A percentile compares a stretch with the other conserved stretches of the same genome.
phyloP scores from a whole-genome alignment of 2,888 invertebrate genomes.

The Apamea sordens region DNA sequence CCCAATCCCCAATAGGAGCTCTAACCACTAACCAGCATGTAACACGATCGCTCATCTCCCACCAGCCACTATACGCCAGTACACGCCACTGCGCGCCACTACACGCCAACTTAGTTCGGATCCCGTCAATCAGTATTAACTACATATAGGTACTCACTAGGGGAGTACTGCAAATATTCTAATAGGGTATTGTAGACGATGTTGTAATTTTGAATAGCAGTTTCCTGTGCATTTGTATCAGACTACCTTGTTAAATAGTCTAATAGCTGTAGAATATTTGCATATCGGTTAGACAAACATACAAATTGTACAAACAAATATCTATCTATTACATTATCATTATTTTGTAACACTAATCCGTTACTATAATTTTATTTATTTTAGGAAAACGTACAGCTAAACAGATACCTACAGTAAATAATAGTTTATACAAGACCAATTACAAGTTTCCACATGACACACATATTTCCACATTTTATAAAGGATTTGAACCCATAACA shows the following conservation, averaged over 20 bases:
- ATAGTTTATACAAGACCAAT: too few species aligned
- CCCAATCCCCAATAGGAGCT: background rate
- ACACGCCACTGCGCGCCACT: conserved; percentile 18
- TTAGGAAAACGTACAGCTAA: too few species aligned
- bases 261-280: background rate
- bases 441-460: too few species aligned
- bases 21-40: conserved; percentile 4
- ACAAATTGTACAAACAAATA: background rate
- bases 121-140: conserved; percentile 54
- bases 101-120: conserved; percentile 31
- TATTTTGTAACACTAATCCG: too few species aligned
- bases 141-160: conserved; percentile 8
- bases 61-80: background rate
- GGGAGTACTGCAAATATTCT: conserved; percentile 20
- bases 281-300: background rate
- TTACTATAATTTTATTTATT: too few species aligned
- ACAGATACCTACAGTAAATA: too few species aligned
- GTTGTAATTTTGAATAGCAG: conserved; percentile 7
- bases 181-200: conserved; percentile 7
- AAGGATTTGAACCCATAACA: too few species aligned
- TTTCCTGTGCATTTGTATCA: background rate
- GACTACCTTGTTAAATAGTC: background rate
- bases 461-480: too few species aligned
- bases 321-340: too few species aligned
- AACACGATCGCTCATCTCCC: conserved; percentile 30